A percentile compares a stretch with the other conserved stretches of the same genome.
Conservation (phyloP, 2,113 vertebrate species). For the Emydocephalus ijimae region DNA sequence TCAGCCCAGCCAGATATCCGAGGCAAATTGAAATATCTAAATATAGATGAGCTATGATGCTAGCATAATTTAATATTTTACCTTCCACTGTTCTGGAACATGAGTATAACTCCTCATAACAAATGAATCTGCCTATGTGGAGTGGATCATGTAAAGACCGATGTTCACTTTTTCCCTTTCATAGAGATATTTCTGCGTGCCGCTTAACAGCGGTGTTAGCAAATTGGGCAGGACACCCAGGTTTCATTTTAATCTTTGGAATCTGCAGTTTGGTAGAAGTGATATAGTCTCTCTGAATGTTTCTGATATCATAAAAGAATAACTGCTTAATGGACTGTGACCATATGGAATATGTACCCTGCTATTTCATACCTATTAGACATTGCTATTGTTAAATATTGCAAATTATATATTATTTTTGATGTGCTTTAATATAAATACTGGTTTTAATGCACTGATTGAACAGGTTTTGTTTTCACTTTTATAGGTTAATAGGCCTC, state of each 20-base stretch:
- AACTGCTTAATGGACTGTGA: neutral
- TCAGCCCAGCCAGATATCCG: neutral
- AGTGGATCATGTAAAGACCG: neutral
- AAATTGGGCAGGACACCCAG: neutral
- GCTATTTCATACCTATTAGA: neutral
- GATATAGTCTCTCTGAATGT: neutral
- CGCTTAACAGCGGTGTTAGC: neutral
- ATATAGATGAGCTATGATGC: neutral
- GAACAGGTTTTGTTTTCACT: neutral
- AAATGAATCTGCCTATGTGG: neutral
- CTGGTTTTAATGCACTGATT: neutral
- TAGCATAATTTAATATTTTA: neutral
- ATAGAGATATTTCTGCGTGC: neutral
- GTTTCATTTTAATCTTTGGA: neutral
- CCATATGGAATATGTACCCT: neutral
- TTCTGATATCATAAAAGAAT: neutral
- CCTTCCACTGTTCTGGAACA: neutral
- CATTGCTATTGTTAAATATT: neutral
- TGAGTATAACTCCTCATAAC: neutral
- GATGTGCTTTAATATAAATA: neutral
- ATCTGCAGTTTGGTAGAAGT: neutral
- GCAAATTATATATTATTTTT: neutral
- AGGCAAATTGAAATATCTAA: neutral
- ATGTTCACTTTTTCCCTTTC: neutral
- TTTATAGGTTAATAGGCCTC: neutral